These are phyloP conservation scores for Lepidochrysops patricia DNA, from an alignment of 2,888 invertebrate genomes.

Conservation along the genomic window DNA sequence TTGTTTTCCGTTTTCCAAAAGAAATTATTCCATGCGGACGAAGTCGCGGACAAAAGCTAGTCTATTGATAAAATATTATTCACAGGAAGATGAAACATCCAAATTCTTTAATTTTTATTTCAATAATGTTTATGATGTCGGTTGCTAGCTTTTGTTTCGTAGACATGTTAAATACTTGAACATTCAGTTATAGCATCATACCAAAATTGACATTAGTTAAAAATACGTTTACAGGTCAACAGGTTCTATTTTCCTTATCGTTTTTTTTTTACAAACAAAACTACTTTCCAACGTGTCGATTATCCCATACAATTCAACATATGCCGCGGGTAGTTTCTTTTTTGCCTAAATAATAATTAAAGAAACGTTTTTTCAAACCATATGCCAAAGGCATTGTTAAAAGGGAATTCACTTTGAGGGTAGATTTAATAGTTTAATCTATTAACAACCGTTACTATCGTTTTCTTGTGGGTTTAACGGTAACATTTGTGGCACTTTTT, in stretches of 20 bases:
- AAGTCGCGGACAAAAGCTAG: no score
- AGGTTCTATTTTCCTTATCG: no score
- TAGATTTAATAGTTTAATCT: constrained; percentile 11
- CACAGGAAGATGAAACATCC: no score
- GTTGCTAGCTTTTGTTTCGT: no score
- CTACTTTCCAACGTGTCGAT: not conserved
- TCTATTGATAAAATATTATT: no score
- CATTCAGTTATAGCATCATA: not conserved
- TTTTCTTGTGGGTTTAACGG: constrained; percentile 7
- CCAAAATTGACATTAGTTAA: no score
- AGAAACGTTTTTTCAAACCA: constrained; percentile 10
- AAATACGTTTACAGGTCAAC: no score
- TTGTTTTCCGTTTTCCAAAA: no score
- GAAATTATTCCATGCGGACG: no score
- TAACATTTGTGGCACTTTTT: constrained; percentile 6
- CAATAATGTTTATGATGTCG: no score
- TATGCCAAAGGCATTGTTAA: not conserved
- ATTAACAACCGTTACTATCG: constrained; percentile 11
- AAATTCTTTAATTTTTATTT: no score
- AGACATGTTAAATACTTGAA: no score
- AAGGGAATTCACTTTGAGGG: constrained; percentile 7
- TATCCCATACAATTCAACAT: not conserved
- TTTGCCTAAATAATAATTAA: constrained; percentile 8
- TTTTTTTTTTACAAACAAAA: not conserved
- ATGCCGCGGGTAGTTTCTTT: not conserved